A percentile compares a stretch with the other conserved stretches of the same genome.
Conservation (phyloP, 1,140 invertebrate genomes). For the Babylonia areolata region DNA sequence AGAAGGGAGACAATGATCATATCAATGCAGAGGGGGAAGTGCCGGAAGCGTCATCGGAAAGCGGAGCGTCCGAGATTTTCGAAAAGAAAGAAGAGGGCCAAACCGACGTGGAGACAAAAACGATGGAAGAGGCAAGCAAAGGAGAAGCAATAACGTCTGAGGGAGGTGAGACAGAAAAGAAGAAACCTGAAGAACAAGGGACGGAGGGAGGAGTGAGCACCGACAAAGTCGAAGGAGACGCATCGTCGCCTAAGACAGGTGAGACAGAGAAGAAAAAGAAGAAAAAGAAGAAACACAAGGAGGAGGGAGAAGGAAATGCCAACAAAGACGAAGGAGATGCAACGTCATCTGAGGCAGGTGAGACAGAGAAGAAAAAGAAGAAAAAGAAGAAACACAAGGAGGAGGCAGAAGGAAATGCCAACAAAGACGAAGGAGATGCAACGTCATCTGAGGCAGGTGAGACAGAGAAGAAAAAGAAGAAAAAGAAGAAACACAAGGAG, state of each 20-base stretch:
- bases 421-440: background rate
- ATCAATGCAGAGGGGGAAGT: no score
- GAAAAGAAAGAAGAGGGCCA: no score
- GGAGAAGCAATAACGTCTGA: no score
- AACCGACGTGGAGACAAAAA: no score
- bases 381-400: constrained; percentile 14
- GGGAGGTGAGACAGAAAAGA: background rate
- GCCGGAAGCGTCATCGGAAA: no score
- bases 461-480: constrained; percentile 25
- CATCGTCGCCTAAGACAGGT: constrained; percentile 14
- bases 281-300: constrained; percentile 8
- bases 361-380: constrained; percentile 24
- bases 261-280: constrained; percentile 24
- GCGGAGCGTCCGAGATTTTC: no score
- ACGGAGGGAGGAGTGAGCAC: background rate
- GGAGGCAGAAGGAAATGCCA: background rate
- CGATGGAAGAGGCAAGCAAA: no score
- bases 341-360: background rate
- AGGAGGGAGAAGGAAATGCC: background rate
- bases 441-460: background rate
- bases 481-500: constrained; percentile 14
- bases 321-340: background rate
- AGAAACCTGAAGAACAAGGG: constrained; percentile 1
- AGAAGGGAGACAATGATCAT: no score
- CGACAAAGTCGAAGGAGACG: background rate